A percentile compares a stretch with the other conserved stretches of the same genome.
Conservation (phyloP, 2,797 vertebrate species). For the Chelon auratus region DNA sequence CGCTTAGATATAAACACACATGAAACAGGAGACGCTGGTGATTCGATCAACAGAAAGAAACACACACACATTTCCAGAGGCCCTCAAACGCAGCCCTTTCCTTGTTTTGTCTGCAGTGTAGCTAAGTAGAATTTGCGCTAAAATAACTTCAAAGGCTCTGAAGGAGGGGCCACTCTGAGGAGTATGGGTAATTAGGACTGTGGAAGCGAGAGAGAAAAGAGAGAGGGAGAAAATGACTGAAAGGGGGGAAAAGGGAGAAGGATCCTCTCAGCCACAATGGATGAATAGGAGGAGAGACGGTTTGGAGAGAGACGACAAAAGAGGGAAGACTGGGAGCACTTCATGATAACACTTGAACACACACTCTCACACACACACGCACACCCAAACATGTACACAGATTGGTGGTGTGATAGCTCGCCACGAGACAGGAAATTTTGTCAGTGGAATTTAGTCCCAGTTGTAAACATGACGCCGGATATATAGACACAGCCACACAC, state of each 20-base stretch:
- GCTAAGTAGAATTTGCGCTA: conserved; percentile 74
- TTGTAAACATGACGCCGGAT: conserved; percentile 60
- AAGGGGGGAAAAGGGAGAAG: conserved; percentile 50
- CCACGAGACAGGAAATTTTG: conserved; percentile 51
- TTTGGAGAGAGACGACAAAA: conserved; percentile 40
- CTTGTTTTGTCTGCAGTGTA: conserved; percentile 78
- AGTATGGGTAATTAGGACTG: conserved; percentile 79
- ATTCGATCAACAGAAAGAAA: conserved; percentile 59
- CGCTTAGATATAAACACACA: conserved; percentile 64
- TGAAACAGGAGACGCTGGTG: conserved; percentile 65
- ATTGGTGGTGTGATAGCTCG: conserved; percentile 49
- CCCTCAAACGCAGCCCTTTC: conserved; percentile 52
- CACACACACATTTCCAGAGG: conserved; percentile 46
- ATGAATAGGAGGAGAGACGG: conserved; percentile 61
- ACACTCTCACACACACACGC: conserved; percentile 26
- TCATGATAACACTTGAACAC: conserved; percentile 51
- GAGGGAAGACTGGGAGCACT: conserved; percentile 28
- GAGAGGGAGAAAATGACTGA: conserved; percentile 62
- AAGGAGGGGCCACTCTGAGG: conserved; percentile 72
- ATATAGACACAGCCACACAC: conserved; percentile 38
- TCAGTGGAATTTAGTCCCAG: conserved; percentile 45
- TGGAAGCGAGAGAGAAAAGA: conserved; percentile 41
- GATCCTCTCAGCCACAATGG: conserved; percentile 70
- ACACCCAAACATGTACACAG: conserved; percentile 20
- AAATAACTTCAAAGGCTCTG: conserved; percentile 81